Conservation (phyloP, 2,888 invertebrate genomes). For the Steromphala cineraria region DNA sequence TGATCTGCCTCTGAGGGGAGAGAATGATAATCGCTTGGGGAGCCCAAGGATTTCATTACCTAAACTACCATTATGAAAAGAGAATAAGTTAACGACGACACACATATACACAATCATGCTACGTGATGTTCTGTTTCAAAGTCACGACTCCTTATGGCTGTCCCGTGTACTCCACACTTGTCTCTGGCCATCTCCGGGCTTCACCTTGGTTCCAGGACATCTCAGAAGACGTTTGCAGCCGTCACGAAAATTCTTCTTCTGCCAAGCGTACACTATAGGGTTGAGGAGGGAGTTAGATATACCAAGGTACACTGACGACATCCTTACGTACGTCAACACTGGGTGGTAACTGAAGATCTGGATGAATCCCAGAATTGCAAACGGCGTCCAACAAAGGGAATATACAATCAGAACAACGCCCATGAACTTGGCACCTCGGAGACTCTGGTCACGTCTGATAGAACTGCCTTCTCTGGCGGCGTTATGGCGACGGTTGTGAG, state of each 20-base stretch:
- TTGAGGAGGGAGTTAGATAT: conserved; percentile 23
- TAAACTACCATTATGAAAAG: too few relatives aligned
- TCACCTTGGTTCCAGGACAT: not conserved
- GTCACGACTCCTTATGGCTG: not conserved
- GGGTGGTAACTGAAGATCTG: conserved; percentile 24
- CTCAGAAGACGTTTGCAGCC: conserved; percentile 12
- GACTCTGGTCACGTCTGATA: conserved; percentile 12
- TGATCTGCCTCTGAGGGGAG: too few relatives aligned
- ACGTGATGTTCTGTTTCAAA: not conserved
- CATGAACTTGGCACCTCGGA: conserved; percentile 26
- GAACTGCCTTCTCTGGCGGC: not conserved
- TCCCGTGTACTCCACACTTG: not conserved
- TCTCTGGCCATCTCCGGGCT: not conserved
- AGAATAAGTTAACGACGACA: too few relatives aligned
- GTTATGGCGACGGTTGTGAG: not conserved
- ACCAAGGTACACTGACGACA: conserved; percentile 18
- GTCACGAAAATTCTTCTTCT: conserved; percentile 17
- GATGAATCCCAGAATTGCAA: conserved; percentile 18
- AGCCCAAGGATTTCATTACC: too few relatives aligned
- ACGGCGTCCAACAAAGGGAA: conserved; percentile 17
- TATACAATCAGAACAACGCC: conserved; percentile 14
- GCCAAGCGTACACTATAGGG: conserved; percentile 20
- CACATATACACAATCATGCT: too few relatives aligned
- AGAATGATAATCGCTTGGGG: too few relatives aligned
- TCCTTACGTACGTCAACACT: not conserved